Evolutionary conservation across 2,888 invertebrate species (phyloP).

Genomic region (Phania funesta): DNA sequence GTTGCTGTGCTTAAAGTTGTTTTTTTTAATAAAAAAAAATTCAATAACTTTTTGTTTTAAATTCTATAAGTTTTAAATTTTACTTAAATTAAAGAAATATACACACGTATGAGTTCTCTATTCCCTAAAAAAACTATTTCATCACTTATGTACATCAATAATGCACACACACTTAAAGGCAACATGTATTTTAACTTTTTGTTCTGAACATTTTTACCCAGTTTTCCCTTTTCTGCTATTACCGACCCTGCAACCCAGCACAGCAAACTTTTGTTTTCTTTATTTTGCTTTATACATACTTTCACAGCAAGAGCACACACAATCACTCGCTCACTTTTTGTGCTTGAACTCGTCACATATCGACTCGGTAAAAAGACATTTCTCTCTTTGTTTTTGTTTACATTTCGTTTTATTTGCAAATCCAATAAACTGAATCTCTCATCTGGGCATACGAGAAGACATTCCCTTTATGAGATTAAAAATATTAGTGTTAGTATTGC

Average conservation of each 20-base stretch:
- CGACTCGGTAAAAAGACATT: conserved; percentile 7
- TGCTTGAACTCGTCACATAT: conserved; percentile 32
- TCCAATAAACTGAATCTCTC: conserved; percentile 11
- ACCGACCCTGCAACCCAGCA: conserved; percentile 63
- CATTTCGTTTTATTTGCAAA: conserved; percentile 11
- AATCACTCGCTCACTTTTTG: conserved; percentile 40
- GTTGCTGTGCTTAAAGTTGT: neutral
- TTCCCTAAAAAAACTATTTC: too few species aligned
- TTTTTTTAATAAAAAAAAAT: neutral
- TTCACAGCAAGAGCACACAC: conserved; percentile 10
- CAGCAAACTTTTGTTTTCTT: conserved; percentile 46
- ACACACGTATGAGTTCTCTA: too few species aligned
- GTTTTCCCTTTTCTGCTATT: neutral
- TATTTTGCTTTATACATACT: neutral
- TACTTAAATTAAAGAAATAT: neutral
- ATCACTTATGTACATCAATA: too few species aligned
- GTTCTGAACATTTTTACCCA: neutral
- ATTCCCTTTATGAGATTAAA: conserved; percentile 11
- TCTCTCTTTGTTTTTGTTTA: conserved; percentile 44
- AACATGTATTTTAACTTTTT: neutral
- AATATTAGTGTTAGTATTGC: conserved; percentile 48
- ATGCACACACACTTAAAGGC: too few species aligned
- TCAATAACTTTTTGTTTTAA: neutral
- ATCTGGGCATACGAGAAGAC: neutral
- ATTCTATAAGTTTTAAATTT: neutral